Evolutionary conservation across 2,888 invertebrate species (phyloP).

Genomic region (Lissonota sp.): DNA sequence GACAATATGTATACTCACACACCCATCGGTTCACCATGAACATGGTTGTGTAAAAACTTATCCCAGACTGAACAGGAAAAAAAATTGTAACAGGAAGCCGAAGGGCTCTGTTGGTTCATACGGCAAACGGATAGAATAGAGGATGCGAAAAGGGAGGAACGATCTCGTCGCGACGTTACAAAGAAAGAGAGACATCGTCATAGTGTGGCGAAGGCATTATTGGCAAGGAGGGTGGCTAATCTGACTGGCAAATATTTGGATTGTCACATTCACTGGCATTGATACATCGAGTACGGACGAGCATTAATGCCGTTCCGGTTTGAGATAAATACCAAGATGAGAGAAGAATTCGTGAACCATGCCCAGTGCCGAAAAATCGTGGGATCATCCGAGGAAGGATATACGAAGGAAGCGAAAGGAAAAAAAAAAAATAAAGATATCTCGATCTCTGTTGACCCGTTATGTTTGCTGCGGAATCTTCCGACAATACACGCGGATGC

Average conservation of each 20-base stretch:
- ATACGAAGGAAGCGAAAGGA: slow-evolving; percentile 42
- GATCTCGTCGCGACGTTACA: slow-evolving; percentile 4
- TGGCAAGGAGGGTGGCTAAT: slow-evolving; percentile 74
- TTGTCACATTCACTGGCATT: slow-evolving; percentile 81
- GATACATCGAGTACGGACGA: slow-evolving; percentile 78
- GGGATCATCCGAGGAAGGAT: slow-evolving; percentile 56
- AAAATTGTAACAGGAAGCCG: slow-evolving; percentile 77
- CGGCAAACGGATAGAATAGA: slow-evolving; percentile 29
- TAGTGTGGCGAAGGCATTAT: slow-evolving; percentile 57
- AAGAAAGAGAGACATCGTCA: slow-evolving; percentile 36
- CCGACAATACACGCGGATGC: slow-evolving; percentile 7
- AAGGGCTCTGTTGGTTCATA: slow-evolving; percentile 43
- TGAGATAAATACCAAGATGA: slow-evolving; percentile 57
- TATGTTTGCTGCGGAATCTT: slow-evolving; percentile 7
- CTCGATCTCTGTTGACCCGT: neutral
- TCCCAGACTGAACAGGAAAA: slow-evolving; percentile 34
- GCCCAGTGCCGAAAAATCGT: slow-evolving; percentile 47
- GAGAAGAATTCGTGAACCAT: slow-evolving; percentile 57
- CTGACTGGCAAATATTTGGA: slow-evolving; percentile 83
- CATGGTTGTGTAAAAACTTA: slow-evolving; percentile 56
- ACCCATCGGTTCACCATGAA: slow-evolving; percentile 26
- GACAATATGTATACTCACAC: slow-evolving; percentile 12
- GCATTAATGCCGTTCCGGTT: slow-evolving; percentile 53
- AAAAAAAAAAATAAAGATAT: neutral
- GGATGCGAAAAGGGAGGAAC: slow-evolving; percentile 34